Evolutionary conservation across 2,888 invertebrate genomes (phyloP).

Genomic region (Gasteruption jaculator): DNA sequence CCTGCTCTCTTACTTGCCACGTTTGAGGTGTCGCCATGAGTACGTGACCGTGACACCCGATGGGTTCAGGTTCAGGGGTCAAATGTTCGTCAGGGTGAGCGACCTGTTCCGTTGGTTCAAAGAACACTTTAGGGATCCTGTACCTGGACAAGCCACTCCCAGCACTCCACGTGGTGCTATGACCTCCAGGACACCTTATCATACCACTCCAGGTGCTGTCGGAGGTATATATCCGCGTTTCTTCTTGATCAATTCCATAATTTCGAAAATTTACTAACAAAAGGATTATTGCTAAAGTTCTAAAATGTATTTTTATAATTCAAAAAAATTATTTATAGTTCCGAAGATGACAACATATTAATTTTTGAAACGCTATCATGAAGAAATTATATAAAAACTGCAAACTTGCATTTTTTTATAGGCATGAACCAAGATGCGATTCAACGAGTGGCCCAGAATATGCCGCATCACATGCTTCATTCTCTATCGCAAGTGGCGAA

Average conservation of each 20-base stretch:
- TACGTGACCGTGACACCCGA: slow-evolving; percentile 88
- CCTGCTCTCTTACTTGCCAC: slow-evolving; percentile 87
- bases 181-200: slow-evolving; percentile 59
- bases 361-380: too few relatives aligned
- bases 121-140: slow-evolving; percentile 91
- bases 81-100: slow-evolving; percentile 79
- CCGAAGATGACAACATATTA: too few relatives aligned
- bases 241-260: background rate
- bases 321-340: background rate
- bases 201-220: slow-evolving; percentile 53
- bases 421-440: slow-evolving; percentile 65
- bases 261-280: background rate
- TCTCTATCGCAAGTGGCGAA: slow-evolving; percentile 69
- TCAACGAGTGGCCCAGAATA: slow-evolving; percentile 66
- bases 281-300: background rate
- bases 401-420: slow-evolving; percentile 53
- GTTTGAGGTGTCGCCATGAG: slow-evolving; percentile 82
- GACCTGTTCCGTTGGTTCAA: slow-evolving; percentile 94
- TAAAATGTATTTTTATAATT: background rate
- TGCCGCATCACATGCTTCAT: slow-evolving; percentile 68
- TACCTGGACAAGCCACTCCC: slow-evolving; percentile 67
- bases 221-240: background rate
- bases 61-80: slow-evolving; percentile 86
- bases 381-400: too few relatives aligned
- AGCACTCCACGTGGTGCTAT: slow-evolving; percentile 64